Evolutionary conservation across 1,140 invertebrate genomes (phyloP), one percentile per base, ranked within the genome.

Genomic region (Drosophila insularis): DNA sequence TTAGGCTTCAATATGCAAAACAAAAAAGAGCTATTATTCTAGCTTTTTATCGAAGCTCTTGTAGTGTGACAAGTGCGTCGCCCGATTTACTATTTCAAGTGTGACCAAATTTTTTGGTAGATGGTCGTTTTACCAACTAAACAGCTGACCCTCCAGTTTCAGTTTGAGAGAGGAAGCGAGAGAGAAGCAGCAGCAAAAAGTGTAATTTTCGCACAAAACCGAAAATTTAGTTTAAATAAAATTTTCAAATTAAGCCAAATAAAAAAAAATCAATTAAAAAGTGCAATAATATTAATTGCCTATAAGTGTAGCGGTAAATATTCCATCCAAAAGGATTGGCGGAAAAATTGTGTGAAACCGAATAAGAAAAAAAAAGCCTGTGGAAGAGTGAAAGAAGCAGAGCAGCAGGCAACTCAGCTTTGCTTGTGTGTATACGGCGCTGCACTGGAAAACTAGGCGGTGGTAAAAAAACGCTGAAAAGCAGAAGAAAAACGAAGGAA

Each of bases 401-500:
- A 50, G 17, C 43, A 50, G 43, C 43, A 50, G 17, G 17, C 17
- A 50, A 50, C 17, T 50, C 17, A 50, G 43, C 17, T 50, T 17
- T 73, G 81, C 74, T 84, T 84, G 81, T 87, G 82, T 87, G 82
- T 87, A 87, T 87, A 89, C 84, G 73, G 77, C 76, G 80, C 81
- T 84, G 82, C 43, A 80, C 72, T 77, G 72, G 72, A 73, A 85
- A 86, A 86, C 75, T 86, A 81, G 81, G 81, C 81, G 82, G 81
- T 86, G 81, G 82, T 87, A 86, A 81, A 27, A 86, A 81, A 85
- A 85, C 74, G 74, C 69, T 70, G 74, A 81, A 73, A 46, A 21
- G 37, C 13, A 40, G 39, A 75, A 81, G 81, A 74, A 75, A 75
- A 81, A 69, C 67, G 71, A 74, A 77, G 74, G 77, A 85, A 85